Evolutionary conservation across 2,113 vertebrate species (phyloP).

Genomic region (Eubucco bourcierii): DNA sequence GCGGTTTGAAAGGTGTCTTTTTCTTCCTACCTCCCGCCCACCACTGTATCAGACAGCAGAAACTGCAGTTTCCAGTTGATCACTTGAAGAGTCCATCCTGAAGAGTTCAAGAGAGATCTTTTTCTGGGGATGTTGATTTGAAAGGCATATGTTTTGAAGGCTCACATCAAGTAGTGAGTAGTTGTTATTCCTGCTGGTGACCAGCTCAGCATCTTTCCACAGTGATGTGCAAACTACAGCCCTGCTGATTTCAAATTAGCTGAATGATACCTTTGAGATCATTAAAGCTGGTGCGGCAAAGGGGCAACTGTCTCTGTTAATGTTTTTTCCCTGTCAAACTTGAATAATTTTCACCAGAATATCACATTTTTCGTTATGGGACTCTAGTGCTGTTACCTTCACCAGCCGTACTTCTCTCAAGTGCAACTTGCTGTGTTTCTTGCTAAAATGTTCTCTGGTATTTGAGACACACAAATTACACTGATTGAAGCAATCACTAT

Average conservation of each 20-base stretch:
- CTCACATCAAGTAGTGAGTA: accelerated
- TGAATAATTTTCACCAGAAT: background rate
- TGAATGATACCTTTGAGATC: background rate
- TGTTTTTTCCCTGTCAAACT: background rate
- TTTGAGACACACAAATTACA: background rate
- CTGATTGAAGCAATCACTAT: background rate
- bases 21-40: background rate
- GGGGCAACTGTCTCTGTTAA: background rate
- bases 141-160: background rate
- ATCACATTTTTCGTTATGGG: background rate
- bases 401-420: background rate
- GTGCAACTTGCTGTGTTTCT: background rate
- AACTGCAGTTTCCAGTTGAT: background rate
- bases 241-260: background rate
- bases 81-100: background rate
- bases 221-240: background rate
- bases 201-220: background rate
- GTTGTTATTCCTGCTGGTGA: background rate
- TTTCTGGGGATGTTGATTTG: background rate
- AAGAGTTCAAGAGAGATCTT: background rate
- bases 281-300: background rate
- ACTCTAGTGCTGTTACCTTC: background rate
- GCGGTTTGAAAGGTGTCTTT: background rate
- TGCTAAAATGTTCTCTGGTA: background rate
- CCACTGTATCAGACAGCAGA: background rate